phyloP scores from a whole-genome alignment of 2,888 invertebrate genomes.

The Griposia aprilina region DNA sequence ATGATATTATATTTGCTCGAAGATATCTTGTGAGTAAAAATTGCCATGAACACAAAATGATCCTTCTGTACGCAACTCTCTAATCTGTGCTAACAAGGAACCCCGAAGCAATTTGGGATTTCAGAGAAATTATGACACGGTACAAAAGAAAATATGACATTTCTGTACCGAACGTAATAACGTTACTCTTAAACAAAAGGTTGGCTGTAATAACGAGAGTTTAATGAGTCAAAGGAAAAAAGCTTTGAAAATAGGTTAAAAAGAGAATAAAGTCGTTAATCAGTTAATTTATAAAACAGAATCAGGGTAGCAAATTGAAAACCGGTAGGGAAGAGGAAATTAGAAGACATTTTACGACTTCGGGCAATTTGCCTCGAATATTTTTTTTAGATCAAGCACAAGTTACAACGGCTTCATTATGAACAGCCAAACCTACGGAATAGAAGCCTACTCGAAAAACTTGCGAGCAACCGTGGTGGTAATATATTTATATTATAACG shows the following conservation, averaged over 20 bases:
- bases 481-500: too few relatives aligned
- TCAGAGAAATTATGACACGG: conserved; percentile 54
- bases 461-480: not conserved
- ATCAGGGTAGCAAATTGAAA: conserved; percentile 26
- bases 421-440: not conserved
- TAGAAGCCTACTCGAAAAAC: not conserved
- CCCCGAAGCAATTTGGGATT: conserved; percentile 47
- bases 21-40: not conserved
- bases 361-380: not conserved
- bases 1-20: not conserved
- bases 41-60: not conserved
- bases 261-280: conserved; percentile 44
- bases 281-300: conserved; percentile 56
- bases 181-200: conserved; percentile 47
- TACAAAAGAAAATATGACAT: conserved; percentile 58
- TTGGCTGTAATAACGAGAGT: conserved; percentile 55
- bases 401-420: conserved; percentile 22
- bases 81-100: conserved; percentile 20
- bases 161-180: conserved; percentile 58
- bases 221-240: conserved; percentile 54
- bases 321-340: conserved; percentile 35
- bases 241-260: conserved; percentile 49
- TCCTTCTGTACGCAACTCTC: conserved; percentile 39
- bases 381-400: conserved; percentile 7
- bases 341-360: conserved; percentile 38